Base-by-base conservation (phyloP, 2,888 invertebrate species). In the Papilio demoleus region DNA sequence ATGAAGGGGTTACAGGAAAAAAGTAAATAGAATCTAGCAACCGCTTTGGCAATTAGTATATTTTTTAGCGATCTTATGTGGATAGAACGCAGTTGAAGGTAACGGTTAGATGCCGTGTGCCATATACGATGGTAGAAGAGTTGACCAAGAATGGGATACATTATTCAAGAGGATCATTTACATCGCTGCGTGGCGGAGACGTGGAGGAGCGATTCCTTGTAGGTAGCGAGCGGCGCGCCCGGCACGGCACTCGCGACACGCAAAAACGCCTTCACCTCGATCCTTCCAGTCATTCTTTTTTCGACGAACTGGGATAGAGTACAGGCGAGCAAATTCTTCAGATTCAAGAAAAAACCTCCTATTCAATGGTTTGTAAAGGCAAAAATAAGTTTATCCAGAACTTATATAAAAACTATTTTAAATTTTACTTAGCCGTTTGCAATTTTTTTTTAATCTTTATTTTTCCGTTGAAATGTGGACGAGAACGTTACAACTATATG, bases 151-250 rank as follows among this genome's bases (percentile, higher is more conserved):
- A 90, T 87, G 91, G 90, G 86, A 89, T 87, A 88, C 89, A 90
- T 90, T 90, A 90, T 90, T 89, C 89, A 89, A 88, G 85, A 86
- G 86, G 91, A 92, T 90, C 91, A 90, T 92, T 91, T 91, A 90
- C 92, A 91, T 91, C 87, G 89, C 83, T 72, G 79, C 74, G 84
- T 83, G 76, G 81, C 82, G 83, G 84, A 87, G 86, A 88, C 87
- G 88, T 81, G 88, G 86, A 77, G 87, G 88, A 83, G 87, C 85
- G 83, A 77, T 83, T 84, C 91, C 92, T 81, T 91, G 86, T 92
- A 87, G 75, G 92, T 86, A 80, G 79, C 74, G 71, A 73, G 75
- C 75, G 85, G 84, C 85, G 83, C 86, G 89, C 84, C 75, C 78
- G 85, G 89, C 87, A 88, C 86, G 84, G 89, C 87, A 88, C 86